Evolutionary conservation across 2,113 vertebrate genomes (phyloP), one percentile per base, ranked within the genome.

Genomic region (Peromyscus leucopus): DNA sequence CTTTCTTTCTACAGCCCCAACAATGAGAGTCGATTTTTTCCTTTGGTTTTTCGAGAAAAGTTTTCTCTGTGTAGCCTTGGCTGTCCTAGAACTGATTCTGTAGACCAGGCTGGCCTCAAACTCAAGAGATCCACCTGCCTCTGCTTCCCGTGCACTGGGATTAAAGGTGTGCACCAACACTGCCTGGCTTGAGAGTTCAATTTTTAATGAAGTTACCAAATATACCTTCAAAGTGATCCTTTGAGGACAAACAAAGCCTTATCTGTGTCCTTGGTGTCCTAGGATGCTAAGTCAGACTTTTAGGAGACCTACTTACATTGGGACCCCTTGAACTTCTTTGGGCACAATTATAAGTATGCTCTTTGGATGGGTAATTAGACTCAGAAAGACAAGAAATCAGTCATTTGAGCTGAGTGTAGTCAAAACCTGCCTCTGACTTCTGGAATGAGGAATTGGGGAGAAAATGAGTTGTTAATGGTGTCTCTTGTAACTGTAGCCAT

Each of bases 161-260:
- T 59, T 59, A 24, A 82, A 83, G 6, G 31, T 17, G 15, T 39
- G 2, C 3, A 2, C 21, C 55, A 59, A 36, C 36, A 59, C 36
- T n/a, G 36, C 36, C 21, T 0, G 12, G n/a, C 63, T 36, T 67
- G 42, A 65, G 59, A 65, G 59, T 85, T 46, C n/a, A 67, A 5
- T 88, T 94, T 93, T 89, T 94, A 95, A 92, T 46, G 48, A 94
- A 28, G 16, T 95, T 89, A 79, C 39, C 15, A 95, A 88, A n/a
- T 93, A 61, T 61, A 67, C 69, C 12, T 93, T 94, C 59, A 95
- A 89, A 98, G 74, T 72, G 67, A 80, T 63, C 46, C 55, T 94
- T 82, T 83, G 72, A 94, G 69, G 93, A 94, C 63, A 88, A 65
- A 2, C 33, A 78, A 96, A 89, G 26, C 33, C 46, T 93, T 67